Conservation (phyloP, 2,888 invertebrate species). For the Platerodrilus igneus region DNA sequence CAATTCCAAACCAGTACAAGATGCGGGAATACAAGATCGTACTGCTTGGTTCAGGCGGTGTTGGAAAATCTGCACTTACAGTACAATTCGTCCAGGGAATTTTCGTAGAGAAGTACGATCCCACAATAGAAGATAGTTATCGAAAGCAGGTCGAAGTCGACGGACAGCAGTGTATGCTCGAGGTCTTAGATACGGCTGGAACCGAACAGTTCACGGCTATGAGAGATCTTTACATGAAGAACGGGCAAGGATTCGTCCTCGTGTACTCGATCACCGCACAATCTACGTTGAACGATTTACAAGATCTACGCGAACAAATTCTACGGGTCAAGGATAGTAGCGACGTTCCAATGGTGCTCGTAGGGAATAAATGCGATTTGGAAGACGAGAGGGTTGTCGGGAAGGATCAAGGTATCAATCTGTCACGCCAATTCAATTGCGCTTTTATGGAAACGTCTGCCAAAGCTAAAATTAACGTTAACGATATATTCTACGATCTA, state of each 20-base stretch:
- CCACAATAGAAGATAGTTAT: slow-evolving; percentile 99
- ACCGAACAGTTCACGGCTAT: slow-evolving; percentile 99
- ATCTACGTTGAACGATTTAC: slow-evolving; percentile 99
- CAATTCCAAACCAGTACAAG: slow-evolving; percentile 1
- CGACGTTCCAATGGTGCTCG: slow-evolving; percentile 91
- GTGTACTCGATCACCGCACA: slow-evolving; percentile 99
- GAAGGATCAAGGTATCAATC: slow-evolving; percentile 94
- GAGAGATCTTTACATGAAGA: slow-evolving; percentile 99
- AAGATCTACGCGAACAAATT: slow-evolving; percentile 98
- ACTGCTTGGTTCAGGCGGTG: slow-evolving; percentile 98
- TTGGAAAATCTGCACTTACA: slow-evolving; percentile 97
- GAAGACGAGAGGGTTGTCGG: slow-evolving; percentile 99
- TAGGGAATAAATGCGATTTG: slow-evolving; percentile 99
- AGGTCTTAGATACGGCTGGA: slow-evolving; percentile 99
- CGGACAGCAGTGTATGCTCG: slow-evolving; percentile 99
- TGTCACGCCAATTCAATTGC: slow-evolving; percentile 96
- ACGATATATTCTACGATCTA: slow-evolving; percentile 99
- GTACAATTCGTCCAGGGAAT: slow-evolving; percentile 98
- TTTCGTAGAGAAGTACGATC: slow-evolving; percentile 99
- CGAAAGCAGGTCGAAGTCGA: slow-evolving; percentile 99
- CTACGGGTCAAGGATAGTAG: slow-evolving; percentile 81
- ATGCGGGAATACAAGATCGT: slow-evolving; percentile 99
- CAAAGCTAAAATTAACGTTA: slow-evolving; percentile 99
- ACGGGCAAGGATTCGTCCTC: slow-evolving; percentile 98
- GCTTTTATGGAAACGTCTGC: slow-evolving; percentile 99